Evolutionary conservation across 2,888 invertebrate species (phyloP), one percentile per base, ranked within the genome.

Genomic region (Tridacna crocea): DNA sequence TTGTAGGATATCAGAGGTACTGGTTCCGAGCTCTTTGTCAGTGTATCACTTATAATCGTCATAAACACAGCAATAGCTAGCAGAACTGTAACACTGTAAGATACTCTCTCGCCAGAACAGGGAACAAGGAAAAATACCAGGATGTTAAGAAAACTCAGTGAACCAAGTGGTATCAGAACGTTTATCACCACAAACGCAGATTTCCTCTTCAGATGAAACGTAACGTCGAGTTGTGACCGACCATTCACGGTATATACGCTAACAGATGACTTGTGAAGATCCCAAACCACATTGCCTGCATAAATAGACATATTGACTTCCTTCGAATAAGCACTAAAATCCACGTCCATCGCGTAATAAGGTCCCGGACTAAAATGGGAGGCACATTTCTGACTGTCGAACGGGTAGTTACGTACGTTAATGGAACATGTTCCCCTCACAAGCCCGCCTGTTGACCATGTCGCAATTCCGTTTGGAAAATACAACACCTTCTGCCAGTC

Each of bases 61-160:
- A 87, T 70, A 58, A 84, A 87, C 13, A 87, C 84, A 15, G 84
- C 83, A 70, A 83, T 83, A 0, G 87, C 80, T 17, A 87, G 73
- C 17, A 87, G 80, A 36, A 84, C 87, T 13, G 87, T 87, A 6
- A 87, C 79, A 24, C 83, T 78, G 27, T 79, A 87, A 0, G 80
- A 80, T 8, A 87, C 83, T 17, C 87, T 74, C 73, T 87, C 87
- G 8, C 87, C 87, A 2, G 87, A 87, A 15, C 84, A 83, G 10
- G 83, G 78, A 15, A 84, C 83, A 11, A 87, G 72, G 4, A 87
- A 15, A 72, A 87, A 87, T 8, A 87, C 84, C 22, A 84, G 65
- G 15, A 79, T 80, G 36, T 84, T 84, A 24, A 87, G 76, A 55
- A 87, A 75, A 17, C 81, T 80, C 0, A 87, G 79, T 63, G 84